Percentiles rank a stretch among this genome's conserved stretches.
Conservation (phyloP, 2,888 invertebrate genomes). For the Lasioglossum marginatum region DNA sequence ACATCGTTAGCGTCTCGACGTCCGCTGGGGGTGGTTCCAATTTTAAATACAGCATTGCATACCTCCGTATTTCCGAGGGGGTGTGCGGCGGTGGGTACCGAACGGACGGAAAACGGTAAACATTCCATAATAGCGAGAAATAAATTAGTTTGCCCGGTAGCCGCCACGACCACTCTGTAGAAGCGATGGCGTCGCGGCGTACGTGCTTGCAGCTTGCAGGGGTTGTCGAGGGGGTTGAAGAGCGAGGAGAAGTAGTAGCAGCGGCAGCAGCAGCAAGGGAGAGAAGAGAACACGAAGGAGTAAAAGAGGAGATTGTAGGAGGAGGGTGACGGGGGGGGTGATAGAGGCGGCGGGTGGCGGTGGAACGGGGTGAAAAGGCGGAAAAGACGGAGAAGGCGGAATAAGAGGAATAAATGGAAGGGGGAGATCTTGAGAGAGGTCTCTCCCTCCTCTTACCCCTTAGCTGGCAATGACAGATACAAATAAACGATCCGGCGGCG, state of each 20-base stretch:
- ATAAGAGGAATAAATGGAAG: constrained; percentile 60
- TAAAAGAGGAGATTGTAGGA: neutral
- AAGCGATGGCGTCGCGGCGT: constrained; percentile 55
- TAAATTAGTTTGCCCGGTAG: constrained; percentile 50
- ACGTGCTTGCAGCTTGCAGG: constrained; percentile 7
- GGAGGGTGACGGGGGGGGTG: neutral
- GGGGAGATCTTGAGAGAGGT: constrained; percentile 61
- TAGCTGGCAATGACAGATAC: constrained; percentile 84
- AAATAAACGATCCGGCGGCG: constrained; percentile 83
- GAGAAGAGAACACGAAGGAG: constrained; percentile 2
- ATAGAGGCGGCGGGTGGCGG: neutral
- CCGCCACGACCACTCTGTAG: constrained; percentile 32
- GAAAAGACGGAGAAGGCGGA: constrained; percentile 63
- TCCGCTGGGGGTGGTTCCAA: neutral
- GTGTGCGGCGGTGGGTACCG: neutral
- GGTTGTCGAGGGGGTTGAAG: neutral
- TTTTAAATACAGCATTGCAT: constrained; percentile 12
- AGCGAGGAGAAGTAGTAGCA: neutral
- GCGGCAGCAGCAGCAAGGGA: neutral
- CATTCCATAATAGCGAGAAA: constrained; percentile 39
- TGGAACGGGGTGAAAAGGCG: constrained; percentile 14
- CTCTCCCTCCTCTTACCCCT: constrained; percentile 67
- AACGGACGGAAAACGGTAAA: constrained; percentile 20
- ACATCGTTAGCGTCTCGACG: neutral
- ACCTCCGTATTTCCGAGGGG: neutral